Conservation (phyloP, 1,140 invertebrate genomes). For the Drosophila repleta region DNA sequence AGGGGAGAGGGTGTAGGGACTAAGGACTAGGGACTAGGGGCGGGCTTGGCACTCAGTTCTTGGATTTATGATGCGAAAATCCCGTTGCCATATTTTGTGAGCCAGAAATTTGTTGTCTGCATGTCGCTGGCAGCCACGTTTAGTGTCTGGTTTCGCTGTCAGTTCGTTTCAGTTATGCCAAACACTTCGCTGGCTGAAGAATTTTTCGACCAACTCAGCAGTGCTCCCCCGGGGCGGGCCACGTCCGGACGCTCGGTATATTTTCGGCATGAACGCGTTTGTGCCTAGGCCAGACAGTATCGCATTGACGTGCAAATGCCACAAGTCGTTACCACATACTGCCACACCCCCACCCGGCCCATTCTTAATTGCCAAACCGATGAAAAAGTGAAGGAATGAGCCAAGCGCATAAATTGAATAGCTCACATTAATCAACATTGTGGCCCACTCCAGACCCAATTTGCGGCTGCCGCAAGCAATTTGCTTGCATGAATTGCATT, state of each 20-base stretch:
- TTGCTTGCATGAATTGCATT: conserved; percentile 38
- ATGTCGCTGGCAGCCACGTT: conserved; percentile 38
- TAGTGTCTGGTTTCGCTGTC: conserved; percentile 19
- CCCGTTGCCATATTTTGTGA: conserved; percentile 39
- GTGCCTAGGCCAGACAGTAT: neutral
- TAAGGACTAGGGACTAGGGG: neutral
- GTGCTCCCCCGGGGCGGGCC: conserved; percentile 16
- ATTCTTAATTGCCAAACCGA: conserved; percentile 39
- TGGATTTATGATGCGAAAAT: conserved; percentile 70
- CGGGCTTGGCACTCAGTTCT: neutral
- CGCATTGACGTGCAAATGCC: conserved; percentile 38
- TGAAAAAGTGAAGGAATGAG: conserved; percentile 13
- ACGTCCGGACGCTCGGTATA: conserved; percentile 5
- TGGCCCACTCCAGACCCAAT: conserved; percentile 12
- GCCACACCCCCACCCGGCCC: neutral
- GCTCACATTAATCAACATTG: conserved; percentile 61
- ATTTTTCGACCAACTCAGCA: conserved; percentile 60
- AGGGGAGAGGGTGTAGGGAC: neutral
- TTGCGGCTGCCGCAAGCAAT: conserved; percentile 14
- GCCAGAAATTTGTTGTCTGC: conserved; percentile 21
- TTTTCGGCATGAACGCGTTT: conserved; percentile 59
- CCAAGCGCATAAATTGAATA: conserved; percentile 36
- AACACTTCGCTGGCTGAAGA: conserved; percentile 58
- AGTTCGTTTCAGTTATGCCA: conserved; percentile 19
- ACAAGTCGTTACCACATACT: conserved; percentile 56